These are phyloP conservation scores for Buphagus erythrorhynchus DNA, from an alignment of 2,797 vertebrate genomes.

Conservation along the genomic window DNA sequence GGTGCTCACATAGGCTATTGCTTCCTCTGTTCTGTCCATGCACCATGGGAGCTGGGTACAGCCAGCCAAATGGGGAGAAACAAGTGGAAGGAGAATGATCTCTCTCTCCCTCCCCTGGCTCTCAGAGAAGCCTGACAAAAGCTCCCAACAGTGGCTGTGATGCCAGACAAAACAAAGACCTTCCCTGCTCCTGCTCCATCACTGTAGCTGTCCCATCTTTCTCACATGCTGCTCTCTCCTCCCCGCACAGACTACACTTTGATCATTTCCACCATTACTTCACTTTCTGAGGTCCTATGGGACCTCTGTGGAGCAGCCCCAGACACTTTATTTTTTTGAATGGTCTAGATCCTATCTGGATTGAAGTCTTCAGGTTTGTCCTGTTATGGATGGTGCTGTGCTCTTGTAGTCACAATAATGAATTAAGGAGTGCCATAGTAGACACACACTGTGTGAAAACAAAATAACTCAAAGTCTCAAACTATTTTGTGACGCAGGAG, in stretches of 20 bases:
- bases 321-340: not conserved
- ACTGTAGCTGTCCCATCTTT: not conserved
- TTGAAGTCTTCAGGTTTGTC: not conserved
- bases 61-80: not conserved
- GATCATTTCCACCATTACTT: not conserved
- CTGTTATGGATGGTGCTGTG: not conserved
- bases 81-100: not conserved
- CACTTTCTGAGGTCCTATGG: not conserved
- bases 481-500: not conserved
- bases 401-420: not conserved
- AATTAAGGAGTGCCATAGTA: not conserved
- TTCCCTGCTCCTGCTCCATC: not conserved
- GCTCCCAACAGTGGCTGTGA: not conserved
- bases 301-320: not conserved
- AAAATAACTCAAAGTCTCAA: not conserved
- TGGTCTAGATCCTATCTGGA: accelerated
- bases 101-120: not conserved
- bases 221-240: accelerated
- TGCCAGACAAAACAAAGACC: not conserved
- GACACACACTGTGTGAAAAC: not conserved
- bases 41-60: not conserved
- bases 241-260: not conserved
- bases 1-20: not conserved
- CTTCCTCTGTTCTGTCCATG: not conserved
- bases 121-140: not conserved